Conservation (phyloP, 2,797 vertebrate species). For the Microctenopoma lineatum region DNA sequence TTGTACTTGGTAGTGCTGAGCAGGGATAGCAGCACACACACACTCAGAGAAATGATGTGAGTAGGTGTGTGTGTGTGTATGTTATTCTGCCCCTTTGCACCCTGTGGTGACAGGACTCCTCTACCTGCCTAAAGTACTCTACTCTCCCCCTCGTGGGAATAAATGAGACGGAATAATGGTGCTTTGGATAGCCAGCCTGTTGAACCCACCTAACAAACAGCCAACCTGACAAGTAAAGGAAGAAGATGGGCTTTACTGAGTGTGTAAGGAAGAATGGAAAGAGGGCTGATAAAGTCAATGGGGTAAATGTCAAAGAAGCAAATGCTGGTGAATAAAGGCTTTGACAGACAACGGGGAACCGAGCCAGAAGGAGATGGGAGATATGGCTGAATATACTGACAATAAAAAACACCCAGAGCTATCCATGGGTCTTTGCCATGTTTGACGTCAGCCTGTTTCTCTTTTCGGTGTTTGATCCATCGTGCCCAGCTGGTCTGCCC, state of each 20-base stretch:
- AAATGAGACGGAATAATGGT: conserved; percentile 77
- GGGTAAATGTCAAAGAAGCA: conserved; percentile 25
- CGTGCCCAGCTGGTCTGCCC: conserved; percentile 70
- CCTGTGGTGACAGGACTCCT: conserved; percentile 55
- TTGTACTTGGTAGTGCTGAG: neutral
- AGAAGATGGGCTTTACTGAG: conserved; percentile 25
- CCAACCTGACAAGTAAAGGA: conserved; percentile 48
- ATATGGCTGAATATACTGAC: conserved; percentile 26
- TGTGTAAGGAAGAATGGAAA: conserved; percentile 23
- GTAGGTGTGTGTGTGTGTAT: neutral
- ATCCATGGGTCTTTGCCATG: neutral
- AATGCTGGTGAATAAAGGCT: conserved; percentile 42
- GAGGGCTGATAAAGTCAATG: conserved; percentile 39
- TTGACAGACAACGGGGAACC: conserved; percentile 20
- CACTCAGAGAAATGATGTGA: too few species aligned
- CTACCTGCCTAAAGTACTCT: conserved; percentile 56
- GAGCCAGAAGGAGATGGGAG: conserved; percentile 16
- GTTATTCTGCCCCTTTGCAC: conserved; percentile 67
- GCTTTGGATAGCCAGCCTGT: conserved; percentile 45
- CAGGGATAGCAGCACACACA: neutral
- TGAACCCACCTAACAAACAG: conserved; percentile 58
- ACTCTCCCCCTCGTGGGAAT: conserved; percentile 49
- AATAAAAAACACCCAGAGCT: conserved; percentile 30
- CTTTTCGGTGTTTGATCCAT: conserved; percentile 74
- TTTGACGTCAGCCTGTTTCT: conserved; percentile 42